phyloP scores from a whole-genome alignment of 1,140 invertebrate genomes.

The Pomacea maculata region DNA sequence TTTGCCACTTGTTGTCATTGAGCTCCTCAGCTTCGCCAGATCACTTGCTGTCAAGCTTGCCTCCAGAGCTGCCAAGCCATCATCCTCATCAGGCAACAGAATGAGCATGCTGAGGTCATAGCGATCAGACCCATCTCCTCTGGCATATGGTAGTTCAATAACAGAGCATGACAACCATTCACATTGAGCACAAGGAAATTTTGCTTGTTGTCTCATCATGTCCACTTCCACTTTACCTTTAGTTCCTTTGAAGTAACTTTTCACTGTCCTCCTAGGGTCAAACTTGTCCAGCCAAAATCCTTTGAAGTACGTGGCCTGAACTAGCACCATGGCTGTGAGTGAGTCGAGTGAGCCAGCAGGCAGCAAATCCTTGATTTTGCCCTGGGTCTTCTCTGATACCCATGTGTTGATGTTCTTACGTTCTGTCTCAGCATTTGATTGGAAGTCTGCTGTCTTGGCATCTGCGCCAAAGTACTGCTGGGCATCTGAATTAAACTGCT shows the following conservation, averaged over 20 bases:
- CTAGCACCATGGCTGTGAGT: slow-evolving; percentile 75
- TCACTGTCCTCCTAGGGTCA: slow-evolving; percentile 68
- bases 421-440: slow-evolving; percentile 35
- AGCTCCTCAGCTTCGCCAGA: slow-evolving; percentile 52
- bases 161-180: slow-evolving; percentile 76
- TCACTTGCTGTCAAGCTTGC: slow-evolving; percentile 65
- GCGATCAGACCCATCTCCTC: slow-evolving; percentile 28
- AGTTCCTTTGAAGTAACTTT: slow-evolving; percentile 50
- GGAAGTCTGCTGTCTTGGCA: slow-evolving; percentile 13
- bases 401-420: slow-evolving; percentile 73
- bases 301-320: slow-evolving; percentile 82
- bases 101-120: slow-evolving; percentile 74
- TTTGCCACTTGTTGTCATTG: no score
- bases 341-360: slow-evolving; percentile 63
- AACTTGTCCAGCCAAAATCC: slow-evolving; percentile 79
- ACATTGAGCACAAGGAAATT: slow-evolving; percentile 71
- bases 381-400: slow-evolving; percentile 73
- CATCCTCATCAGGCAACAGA: slow-evolving; percentile 71
- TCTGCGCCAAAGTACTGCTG: slow-evolving; percentile 22
- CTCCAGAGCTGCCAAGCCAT: slow-evolving; percentile 67
- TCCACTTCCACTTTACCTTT: slow-evolving; percentile 44
- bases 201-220: slow-evolving; percentile 74
- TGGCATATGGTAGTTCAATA: slow-evolving; percentile 78
- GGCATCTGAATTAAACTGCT: slow-evolving; percentile 24
- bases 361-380: slow-evolving; percentile 74